These are phyloP conservation scores for Epinotia brunnichana DNA, from an alignment of 2,888 invertebrate genomes.

Conservation along the genomic window DNA sequence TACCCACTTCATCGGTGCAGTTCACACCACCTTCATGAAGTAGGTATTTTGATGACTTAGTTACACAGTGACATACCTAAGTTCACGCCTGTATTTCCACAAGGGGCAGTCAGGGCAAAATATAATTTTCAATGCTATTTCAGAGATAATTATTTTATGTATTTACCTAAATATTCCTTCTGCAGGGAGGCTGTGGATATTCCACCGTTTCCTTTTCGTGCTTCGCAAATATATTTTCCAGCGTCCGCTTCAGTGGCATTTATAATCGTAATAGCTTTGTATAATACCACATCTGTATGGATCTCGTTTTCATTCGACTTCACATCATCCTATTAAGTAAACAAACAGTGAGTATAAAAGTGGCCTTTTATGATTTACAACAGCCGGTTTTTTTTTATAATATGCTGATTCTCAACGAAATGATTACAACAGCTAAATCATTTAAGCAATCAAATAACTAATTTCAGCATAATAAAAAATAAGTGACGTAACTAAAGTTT, in stretches of 20 bases:
- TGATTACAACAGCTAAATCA: too few relatives aligned
- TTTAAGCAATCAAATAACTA: too few relatives aligned
- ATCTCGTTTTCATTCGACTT: slow-evolving; percentile 54
- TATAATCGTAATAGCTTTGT: slow-evolving; percentile 59
- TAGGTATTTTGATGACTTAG: too few relatives aligned
- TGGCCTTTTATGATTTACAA: neutral
- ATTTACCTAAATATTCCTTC: slow-evolving; percentile 60
- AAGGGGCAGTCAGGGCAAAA: too few relatives aligned
- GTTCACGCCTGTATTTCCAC: too few relatives aligned
- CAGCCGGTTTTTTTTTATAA: too few relatives aligned
- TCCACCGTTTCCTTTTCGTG: slow-evolving; percentile 51
- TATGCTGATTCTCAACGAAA: too few relatives aligned
- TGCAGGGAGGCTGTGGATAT: slow-evolving; percentile 1
- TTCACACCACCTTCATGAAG: too few relatives aligned
- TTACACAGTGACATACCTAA: too few relatives aligned
- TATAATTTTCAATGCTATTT: neutral
- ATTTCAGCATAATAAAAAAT: too few relatives aligned
- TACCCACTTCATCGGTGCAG: too few relatives aligned
- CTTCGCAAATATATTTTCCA: slow-evolving; percentile 63
- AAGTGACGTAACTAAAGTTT: too few relatives aligned
- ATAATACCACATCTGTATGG: slow-evolving; percentile 55
- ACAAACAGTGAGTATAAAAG: neutral
- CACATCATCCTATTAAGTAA: slow-evolving; percentile 47
- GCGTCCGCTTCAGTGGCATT: slow-evolving; percentile 62
- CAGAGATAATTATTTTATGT: neutral